phyloP scores from a whole-genome alignment of 2,797 vertebrate genomes.

The Etheostoma perlongum region DNA sequence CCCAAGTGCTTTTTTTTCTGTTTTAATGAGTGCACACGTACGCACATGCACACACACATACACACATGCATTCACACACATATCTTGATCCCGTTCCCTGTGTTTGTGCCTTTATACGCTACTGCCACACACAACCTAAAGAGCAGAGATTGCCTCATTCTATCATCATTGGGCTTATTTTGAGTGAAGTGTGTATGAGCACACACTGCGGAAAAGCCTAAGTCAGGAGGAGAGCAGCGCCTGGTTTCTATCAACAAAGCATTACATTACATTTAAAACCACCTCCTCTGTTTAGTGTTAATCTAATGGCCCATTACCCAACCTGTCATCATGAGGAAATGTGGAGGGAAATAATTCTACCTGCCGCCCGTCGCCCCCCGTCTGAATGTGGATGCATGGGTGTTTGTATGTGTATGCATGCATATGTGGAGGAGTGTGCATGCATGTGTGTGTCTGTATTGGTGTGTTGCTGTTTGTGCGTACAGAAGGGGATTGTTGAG shows the following conservation, averaged over 20 bases:
- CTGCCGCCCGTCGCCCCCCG: conserved; percentile 54
- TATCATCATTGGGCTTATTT: conserved; percentile 85
- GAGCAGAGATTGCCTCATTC: conserved; percentile 84
- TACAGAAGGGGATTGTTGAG: conserved; percentile 54
- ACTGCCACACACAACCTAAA: conserved; percentile 58
- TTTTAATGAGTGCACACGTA: conserved; percentile 77
- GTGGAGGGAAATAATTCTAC: conserved; percentile 38
- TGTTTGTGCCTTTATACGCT: conserved; percentile 68
- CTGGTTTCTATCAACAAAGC: conserved; percentile 70
- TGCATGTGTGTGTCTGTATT: conserved; percentile 8
- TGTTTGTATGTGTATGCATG: conserved; percentile 26
- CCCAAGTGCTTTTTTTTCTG: conserved; percentile 37
- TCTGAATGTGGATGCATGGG: conserved; percentile 39
- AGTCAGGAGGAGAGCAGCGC: conserved; percentile 61
- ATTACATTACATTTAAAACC: conserved; percentile 62
- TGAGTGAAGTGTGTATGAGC: conserved; percentile 60
- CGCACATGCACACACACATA: conserved; percentile 32
- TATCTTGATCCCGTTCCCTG: conserved; percentile 51
- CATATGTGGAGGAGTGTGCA: background rate
- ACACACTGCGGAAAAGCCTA: conserved; percentile 60
- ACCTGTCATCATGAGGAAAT: conserved; percentile 71
- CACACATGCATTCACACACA: conserved; percentile 27
- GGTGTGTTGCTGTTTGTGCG: conserved; percentile 32
- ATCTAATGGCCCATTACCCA: conserved; percentile 78
- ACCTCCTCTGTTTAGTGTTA: conserved; percentile 69